phyloP scores from a whole-genome alignment of 2,888 invertebrate genomes.

The Tetragnatha montana region DNA sequence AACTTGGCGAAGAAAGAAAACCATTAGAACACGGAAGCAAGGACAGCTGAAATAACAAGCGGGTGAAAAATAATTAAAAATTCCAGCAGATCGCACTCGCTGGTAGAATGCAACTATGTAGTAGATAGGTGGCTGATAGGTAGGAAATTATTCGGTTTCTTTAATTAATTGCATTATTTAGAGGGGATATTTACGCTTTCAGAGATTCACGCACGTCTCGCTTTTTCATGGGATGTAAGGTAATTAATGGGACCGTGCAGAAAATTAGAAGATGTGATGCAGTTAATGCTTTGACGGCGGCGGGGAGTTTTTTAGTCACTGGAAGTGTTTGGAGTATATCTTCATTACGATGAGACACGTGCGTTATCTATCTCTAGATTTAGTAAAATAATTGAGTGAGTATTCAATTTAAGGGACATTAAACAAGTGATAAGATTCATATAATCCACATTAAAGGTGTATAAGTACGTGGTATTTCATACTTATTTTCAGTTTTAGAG shows the following conservation, averaged over 20 bases:
- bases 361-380: too few relatives aligned
- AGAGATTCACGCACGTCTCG: neutral
- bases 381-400: too few relatives aligned
- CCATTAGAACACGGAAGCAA: neutral
- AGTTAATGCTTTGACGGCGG: neutral
- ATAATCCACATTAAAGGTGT: too few relatives aligned
- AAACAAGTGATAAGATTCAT: too few relatives aligned
- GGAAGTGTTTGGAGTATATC: too few relatives aligned
- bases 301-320: too few relatives aligned
- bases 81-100: slow-evolving; percentile 23
- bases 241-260: slow-evolving; percentile 1
- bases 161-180: slow-evolving; percentile 27
- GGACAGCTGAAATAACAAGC: slow-evolving; percentile 24
- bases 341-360: too few relatives aligned
- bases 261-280: neutral
- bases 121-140: slow-evolving; percentile 10
- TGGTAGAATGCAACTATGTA: neutral
- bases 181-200: slow-evolving; percentile 1
- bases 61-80: slow-evolving; percentile 47
- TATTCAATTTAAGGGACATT: too few relatives aligned
- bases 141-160: slow-evolving; percentile 27
- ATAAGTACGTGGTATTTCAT: too few relatives aligned
- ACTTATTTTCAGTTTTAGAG: too few relatives aligned
- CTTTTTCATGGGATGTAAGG: neutral
- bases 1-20: slow-evolving; percentile 28